Evolutionary conservation across 2,888 invertebrate genomes (phyloP).

Genomic region (Crossocerus cetratus): DNA sequence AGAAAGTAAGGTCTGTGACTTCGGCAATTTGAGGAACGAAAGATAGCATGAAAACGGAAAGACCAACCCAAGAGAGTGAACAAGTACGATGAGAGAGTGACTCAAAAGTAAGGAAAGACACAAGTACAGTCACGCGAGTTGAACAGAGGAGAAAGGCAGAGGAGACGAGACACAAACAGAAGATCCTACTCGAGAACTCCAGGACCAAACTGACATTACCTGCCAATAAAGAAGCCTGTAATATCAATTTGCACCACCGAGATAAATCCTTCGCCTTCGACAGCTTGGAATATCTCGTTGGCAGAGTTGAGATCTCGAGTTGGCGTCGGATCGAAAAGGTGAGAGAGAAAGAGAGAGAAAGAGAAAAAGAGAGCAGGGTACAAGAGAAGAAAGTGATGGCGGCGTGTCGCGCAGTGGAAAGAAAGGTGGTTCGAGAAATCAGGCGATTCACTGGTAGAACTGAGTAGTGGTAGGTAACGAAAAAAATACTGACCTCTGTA

Average conservation of each 20-base stretch:
- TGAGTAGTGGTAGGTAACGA: conserved; percentile 68
- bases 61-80: background rate
- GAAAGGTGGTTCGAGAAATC: no score
- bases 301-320: background rate
- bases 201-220: background rate
- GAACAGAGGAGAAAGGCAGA: conserved; percentile 2
- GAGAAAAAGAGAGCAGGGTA: no score
- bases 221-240: no score
- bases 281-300: background rate
- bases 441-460: conserved; percentile 36
- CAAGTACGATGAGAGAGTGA: background rate
- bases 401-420: no score
- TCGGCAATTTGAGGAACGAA: background rate
- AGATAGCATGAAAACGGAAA: no score
- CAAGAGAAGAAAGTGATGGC: no score
- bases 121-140: background rate
- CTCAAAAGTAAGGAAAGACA: background rate
- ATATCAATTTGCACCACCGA: no score
- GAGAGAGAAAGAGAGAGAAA: no score
- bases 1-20: background rate
- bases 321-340: no score
- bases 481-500: conserved; percentile 85
- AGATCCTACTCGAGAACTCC: conserved; percentile 28
- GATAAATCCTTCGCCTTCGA: background rate
- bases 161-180: conserved; percentile 29